Base-by-base conservation (phyloP, 2,888 invertebrate species). In the Pteria penguin region DNA sequence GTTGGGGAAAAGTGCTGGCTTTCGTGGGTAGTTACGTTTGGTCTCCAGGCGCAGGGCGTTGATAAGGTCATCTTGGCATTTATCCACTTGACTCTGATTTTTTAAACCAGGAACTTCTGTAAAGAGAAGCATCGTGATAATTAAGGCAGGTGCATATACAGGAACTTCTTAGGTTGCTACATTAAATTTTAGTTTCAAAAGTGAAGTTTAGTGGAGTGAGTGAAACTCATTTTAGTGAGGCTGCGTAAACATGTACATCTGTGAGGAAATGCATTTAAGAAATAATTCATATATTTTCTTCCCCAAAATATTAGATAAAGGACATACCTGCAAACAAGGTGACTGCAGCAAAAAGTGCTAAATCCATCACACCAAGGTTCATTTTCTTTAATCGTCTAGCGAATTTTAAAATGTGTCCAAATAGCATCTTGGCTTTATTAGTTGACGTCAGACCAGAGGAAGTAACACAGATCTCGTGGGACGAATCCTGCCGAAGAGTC, bases 21-120 rank as follows among this genome's bases (percentile, higher is more conserved):
- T 81, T 73, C 86, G 87, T 1, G 89, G 87, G 65, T 89, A 88
- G 73, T 89, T 89, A 73, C 87, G 88, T 72, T 88, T 88, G 4
- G 88, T 73, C 61, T 88, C 88, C 4, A 89, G 79, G 1, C 87
- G 77, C 8, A 89, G 72, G 0, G 88, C 85, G 31, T 89, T 84
- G 4, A 89, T 77, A 18, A 88, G 71, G 52, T 86, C 85, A n/a
- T 79, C 72, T 71, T 89, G 89, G 1, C 86, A 71, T 4, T 82
- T 74, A 61, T 88, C 88, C 0, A 88, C 83, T 33, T 83, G 81
- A 18, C 65, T 33, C 2, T 73, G 62, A 52, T 79, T 76, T 52
- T 74, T 58, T 29, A 85, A 31, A 14, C 76, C 82, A 1, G 85
- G 83, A 27, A 81, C 81, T 77, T 87, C 87, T 87, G 79, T 32